Conservation (phyloP, 2,888 invertebrate species). For the Lordiphosa andalusiaca region DNA sequence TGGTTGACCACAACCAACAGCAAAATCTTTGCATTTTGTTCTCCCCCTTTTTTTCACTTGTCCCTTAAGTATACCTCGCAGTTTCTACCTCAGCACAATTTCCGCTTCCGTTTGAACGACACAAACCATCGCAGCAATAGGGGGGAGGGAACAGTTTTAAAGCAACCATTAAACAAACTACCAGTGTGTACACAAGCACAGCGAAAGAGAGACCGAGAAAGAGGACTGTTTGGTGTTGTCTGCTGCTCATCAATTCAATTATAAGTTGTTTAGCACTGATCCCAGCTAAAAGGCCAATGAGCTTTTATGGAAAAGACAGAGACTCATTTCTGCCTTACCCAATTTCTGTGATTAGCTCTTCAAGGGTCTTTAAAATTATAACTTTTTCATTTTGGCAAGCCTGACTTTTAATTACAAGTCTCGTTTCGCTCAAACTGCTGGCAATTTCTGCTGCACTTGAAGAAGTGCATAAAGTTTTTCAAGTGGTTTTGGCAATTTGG, state of each 20-base stretch:
- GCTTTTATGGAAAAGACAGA: not conserved
- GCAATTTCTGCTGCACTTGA: constrained; percentile 70
- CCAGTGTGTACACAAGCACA: constrained; percentile 13
- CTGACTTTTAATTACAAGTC: constrained; percentile 60
- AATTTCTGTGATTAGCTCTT: constrained; percentile 39
- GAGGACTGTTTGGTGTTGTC: constrained; percentile 21
- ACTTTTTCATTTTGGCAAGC: constrained; percentile 17
- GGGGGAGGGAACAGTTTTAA: constrained; percentile 33
- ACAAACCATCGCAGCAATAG: constrained; percentile 3
- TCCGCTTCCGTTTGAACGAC: constrained; percentile 43
- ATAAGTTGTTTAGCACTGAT: constrained; percentile 57
- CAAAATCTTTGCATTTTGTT: not conserved
- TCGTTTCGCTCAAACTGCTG: constrained; percentile 45
- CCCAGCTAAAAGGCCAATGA: constrained; percentile 8
- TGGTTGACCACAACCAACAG: constrained; percentile 19
- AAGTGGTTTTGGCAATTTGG: constrained; percentile 67
- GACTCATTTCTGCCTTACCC: not conserved
- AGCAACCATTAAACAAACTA: constrained; percentile 41
- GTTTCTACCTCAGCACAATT: constrained; percentile 35
- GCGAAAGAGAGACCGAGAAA: constrained; percentile 8
- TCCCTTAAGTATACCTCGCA: constrained; percentile 24
- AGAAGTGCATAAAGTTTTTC: constrained; percentile 54
- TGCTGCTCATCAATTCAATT: constrained; percentile 66
- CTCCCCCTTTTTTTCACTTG: not conserved
- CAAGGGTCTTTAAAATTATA: constrained; percentile 20